phyloP scores from a whole-genome alignment of 2,888 invertebrate genomes.

The Hyles lineata region DNA sequence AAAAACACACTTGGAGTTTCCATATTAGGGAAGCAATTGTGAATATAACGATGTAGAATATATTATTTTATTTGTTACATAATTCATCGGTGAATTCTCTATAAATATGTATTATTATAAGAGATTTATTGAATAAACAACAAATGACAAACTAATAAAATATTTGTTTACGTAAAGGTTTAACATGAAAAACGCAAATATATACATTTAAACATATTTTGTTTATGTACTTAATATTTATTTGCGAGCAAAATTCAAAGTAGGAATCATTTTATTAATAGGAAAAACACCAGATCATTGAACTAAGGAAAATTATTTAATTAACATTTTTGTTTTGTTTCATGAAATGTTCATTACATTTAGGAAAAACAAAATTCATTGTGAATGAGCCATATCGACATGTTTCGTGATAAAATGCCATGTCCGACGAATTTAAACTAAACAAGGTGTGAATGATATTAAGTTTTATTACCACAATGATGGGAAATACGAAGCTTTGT shows the following conservation, averaged over 20 bases:
- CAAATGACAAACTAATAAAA: too few relatives aligned
- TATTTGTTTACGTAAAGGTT: too few relatives aligned
- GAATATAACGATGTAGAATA: too few relatives aligned
- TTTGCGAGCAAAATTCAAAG: not conserved
- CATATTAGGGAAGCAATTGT: too few relatives aligned
- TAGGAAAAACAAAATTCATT: not conserved
- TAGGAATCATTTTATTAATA: not conserved
- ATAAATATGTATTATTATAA: too few relatives aligned
- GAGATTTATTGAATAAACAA: too few relatives aligned
- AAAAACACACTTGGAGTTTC: too few relatives aligned
- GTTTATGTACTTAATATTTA: not conserved
- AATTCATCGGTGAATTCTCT: too few relatives aligned
- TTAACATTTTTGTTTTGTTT: not conserved
- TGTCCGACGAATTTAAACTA: not conserved
- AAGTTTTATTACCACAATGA: not conserved
- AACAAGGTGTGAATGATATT: not conserved
- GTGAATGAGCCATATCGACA: not conserved
- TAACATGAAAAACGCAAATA: too few relatives aligned
- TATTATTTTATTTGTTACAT: too few relatives aligned
- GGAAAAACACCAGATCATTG: not conserved
- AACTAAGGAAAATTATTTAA: not conserved
- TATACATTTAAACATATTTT: too few relatives aligned
- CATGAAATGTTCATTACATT: too few relatives aligned
- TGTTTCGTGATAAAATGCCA: not conserved
- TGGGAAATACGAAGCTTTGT: not conserved